These are phyloP conservation scores for Falco punctatus DNA, from an alignment of 2,113 vertebrate genomes.

Conservation along the genomic window DNA sequence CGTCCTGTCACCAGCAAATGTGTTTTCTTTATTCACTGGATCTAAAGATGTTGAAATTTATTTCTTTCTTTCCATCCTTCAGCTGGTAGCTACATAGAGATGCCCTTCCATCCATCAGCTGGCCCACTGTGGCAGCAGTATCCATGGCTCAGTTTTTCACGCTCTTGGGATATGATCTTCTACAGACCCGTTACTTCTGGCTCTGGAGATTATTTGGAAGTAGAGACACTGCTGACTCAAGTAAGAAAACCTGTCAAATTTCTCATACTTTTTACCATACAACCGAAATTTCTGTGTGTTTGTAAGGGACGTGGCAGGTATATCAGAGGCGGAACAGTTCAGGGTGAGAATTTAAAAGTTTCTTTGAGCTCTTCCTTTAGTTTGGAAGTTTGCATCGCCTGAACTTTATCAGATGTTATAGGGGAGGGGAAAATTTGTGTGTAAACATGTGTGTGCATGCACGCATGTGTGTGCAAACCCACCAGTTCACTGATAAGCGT, in stretches of 20 bases:
- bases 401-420: neutral
- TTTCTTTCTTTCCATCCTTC: neutral
- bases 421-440: neutral
- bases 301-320: neutral
- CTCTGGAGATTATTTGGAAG: neutral
- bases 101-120: neutral
- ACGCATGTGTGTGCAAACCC: neutral
- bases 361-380: neutral
- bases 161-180: neutral
- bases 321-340: neutral
- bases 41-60: neutral
- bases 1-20: neutral
- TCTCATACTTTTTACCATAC: neutral
- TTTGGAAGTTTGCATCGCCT: neutral
- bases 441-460: fast-evolving
- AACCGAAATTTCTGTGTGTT: neutral
- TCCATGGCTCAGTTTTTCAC: neutral
- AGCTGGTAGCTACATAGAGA: neutral
- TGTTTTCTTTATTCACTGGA: neutral
- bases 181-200: neutral
- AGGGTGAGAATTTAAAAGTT: neutral
- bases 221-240: neutral
- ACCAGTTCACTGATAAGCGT: neutral
- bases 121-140: neutral
- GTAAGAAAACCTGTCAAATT: neutral